Evolutionary conservation across 2,113 vertebrate species (phyloP).

Genomic region (Cyphomyrus discorhynchus): DNA sequence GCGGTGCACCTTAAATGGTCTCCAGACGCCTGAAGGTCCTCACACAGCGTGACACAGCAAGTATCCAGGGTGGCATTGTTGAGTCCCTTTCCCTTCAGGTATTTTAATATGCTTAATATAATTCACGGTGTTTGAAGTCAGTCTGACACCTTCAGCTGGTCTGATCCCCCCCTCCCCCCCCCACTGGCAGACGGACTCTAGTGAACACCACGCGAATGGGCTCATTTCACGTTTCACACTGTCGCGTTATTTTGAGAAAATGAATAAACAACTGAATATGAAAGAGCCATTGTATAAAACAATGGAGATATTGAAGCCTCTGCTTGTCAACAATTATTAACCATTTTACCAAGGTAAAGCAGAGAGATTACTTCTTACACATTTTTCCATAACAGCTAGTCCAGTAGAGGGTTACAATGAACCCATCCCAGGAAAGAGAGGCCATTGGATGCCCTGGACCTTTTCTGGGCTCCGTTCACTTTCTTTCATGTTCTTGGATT

Average conservation of each 20-base stretch:
- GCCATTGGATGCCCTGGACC: background rate
- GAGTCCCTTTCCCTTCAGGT: background rate
- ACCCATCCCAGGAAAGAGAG: background rate
- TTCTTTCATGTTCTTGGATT: background rate
- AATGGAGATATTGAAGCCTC: background rate
- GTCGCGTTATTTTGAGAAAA: slow-evolving; percentile 1
- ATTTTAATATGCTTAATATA: slow-evolving; percentile 19
- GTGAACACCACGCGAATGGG: background rate
- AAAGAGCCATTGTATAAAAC: background rate
- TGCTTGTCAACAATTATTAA: background rate
- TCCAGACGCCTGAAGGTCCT: background rate
- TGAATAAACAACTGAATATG: background rate
- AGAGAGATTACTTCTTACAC: background rate
- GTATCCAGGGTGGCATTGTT: background rate
- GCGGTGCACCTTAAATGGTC: background rate
- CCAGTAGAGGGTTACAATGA: background rate
- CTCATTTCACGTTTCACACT: background rate
- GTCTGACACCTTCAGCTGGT: slow-evolving; percentile 7
- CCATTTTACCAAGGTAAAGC: background rate
- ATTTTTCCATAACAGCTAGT: background rate
- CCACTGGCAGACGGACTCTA: background rate
- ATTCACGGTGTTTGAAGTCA: slow-evolving; percentile 1
- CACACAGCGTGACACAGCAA: background rate
- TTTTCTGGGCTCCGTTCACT: background rate
- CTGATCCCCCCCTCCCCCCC: background rate